Conservation (phyloP, 2,888 invertebrate genomes). For the Pseudeuparius sepicola region DNA sequence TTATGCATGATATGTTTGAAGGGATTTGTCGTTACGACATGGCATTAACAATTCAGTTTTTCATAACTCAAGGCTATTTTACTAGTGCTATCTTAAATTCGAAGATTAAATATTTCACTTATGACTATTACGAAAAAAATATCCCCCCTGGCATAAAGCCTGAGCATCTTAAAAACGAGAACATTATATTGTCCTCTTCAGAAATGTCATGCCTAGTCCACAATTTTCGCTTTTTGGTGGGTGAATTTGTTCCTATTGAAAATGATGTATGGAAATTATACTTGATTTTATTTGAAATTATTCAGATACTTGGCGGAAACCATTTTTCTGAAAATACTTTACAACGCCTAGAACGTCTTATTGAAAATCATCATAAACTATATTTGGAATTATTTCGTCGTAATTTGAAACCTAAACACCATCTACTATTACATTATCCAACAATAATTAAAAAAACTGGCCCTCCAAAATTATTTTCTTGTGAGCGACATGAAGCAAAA, state of each 20-base stretch:
- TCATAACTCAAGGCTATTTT: conserved; percentile 16
- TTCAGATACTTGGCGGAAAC: no score
- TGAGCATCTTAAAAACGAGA: no score
- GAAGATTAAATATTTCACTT: conserved; percentile 23
- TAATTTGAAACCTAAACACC: conserved; percentile 8
- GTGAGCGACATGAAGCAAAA: conserved; percentile 7
- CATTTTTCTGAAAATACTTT: no score
- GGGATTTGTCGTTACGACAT: conserved; percentile 28
- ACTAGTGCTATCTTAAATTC: conserved; percentile 19
- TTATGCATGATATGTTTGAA: conserved; percentile 30
- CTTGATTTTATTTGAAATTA: no score
- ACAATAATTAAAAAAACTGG: conserved; percentile 5
- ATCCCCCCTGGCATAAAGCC: conserved; percentile 16
- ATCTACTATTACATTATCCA: conserved; percentile 9
- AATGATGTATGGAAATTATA: no score
- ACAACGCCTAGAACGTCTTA: no score
- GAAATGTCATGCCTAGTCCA: no score
- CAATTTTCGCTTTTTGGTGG: no score
- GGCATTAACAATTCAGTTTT: conserved; percentile 23
- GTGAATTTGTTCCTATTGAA: no score
- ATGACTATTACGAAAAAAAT: conserved; percentile 20
- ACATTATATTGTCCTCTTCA: no score
- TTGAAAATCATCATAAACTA: background rate
- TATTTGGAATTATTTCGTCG: background rate
- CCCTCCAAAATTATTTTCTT: conserved; percentile 2